phyloP scores from a whole-genome alignment of 53 echinoderm and acorn worm genomes.

The Echinarachnius parma region DNA sequence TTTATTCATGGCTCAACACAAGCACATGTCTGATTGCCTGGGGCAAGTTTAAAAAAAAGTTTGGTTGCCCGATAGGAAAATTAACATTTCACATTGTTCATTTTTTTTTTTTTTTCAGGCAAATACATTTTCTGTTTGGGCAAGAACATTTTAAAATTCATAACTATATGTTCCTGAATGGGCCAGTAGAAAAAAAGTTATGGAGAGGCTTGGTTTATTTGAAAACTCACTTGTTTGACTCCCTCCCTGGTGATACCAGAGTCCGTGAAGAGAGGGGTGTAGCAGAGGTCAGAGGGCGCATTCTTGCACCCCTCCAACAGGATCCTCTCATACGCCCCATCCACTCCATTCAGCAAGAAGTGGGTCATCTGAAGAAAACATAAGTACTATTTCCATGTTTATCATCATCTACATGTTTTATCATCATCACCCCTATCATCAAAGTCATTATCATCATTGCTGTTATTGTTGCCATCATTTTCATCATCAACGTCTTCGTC shows the following conservation, averaged over 20 bases:
- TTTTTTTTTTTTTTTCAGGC: no score
- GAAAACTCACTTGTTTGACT: slow-evolving; percentile 32
- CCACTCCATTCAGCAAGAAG: slow-evolving; percentile 35
- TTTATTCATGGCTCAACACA: no score
- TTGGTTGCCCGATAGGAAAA: no score
- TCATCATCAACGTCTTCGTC: background rate
- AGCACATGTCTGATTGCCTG: no score
- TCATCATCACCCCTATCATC: background rate
- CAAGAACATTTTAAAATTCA: no score
- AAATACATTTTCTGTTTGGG: no score
- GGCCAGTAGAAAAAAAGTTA: no score
- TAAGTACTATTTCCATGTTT: background rate
- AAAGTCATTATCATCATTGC: background rate
- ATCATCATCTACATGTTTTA: slow-evolving; percentile 6
- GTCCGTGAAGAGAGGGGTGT: slow-evolving; percentile 29
- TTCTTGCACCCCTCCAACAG: slow-evolving; percentile 31
- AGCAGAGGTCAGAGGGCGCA: slow-evolving; percentile 9
- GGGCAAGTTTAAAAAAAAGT: no score
- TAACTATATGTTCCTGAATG: no score
- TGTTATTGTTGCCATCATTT: background rate
- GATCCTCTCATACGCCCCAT: slow-evolving; percentile 22
- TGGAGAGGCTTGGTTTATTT: no score
- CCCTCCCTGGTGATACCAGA: slow-evolving; percentile 15
- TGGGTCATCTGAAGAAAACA: slow-evolving; percentile 31
- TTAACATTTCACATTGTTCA: no score